These are phyloP conservation scores for Wiebesia pumilae DNA, from an alignment of 1,140 invertebrate genomes.

Conservation along the genomic window DNA sequence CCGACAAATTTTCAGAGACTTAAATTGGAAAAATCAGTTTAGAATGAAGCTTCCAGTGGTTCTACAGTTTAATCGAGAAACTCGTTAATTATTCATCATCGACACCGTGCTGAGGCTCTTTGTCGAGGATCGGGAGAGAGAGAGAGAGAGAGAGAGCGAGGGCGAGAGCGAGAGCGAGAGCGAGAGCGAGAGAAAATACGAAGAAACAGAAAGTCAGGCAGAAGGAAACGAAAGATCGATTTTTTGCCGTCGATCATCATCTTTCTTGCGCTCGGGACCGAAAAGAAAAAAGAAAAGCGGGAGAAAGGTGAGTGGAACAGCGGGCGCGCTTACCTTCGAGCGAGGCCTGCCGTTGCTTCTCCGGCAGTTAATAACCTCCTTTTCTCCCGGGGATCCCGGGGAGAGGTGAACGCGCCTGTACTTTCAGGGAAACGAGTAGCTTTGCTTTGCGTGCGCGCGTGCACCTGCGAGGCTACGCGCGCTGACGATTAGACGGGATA, in stretches of 20 bases:
- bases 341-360: conserved; percentile 14
- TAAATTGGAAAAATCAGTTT: too few relatives aligned
- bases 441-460: background rate
- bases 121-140: background rate
- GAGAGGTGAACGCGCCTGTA: background rate
- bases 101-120: too few relatives aligned
- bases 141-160: background rate
- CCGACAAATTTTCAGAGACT: too few relatives aligned
- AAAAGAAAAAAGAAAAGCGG: conserved; percentile 11
- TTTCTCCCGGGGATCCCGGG: background rate
- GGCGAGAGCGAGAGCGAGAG: too few relatives aligned
- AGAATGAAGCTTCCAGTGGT: too few relatives aligned
- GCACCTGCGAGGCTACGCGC: background rate
- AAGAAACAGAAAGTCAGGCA: background rate
- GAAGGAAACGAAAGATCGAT: background rate
- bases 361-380: conserved; percentile 40
- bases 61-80: too few relatives aligned
- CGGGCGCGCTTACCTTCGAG: background rate
- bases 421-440: conserved; percentile 26
- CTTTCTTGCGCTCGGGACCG: background rate
- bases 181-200: too few relatives aligned
- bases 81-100: too few relatives aligned
- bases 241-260: conserved; percentile 29
- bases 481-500: background rate
- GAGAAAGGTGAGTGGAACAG: conserved; percentile 2